Base-by-base conservation (phyloP, 2,888 invertebrate genomes). In the Blastobasis adustella region DNA sequence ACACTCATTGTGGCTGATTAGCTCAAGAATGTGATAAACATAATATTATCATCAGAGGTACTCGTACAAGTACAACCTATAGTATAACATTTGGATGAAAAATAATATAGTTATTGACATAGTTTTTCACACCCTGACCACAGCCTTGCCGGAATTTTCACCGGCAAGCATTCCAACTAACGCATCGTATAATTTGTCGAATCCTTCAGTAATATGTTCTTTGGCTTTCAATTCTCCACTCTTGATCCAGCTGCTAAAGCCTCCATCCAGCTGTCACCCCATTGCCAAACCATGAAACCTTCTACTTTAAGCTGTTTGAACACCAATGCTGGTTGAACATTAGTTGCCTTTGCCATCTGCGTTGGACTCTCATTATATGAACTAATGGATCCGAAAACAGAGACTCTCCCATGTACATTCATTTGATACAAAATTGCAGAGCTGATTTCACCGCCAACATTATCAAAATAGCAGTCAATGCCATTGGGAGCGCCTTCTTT, bases 391-490 rank as follows among this genome's bases (percentile, higher is more conserved):
- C 84, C 83, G 53, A 80, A 80, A 5, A 71, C 66, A 0, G 72
- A 52, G 4, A 73, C 66, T 52, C 76, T 61, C 5, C 76, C 75
- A 9, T 41, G 53, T 4, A 54, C 46, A 55, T 90, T 92, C 92
- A 93, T 93, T 58, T 91, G 90, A 43, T 76, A 75, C 0, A 93
- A 79, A 4, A 93, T 89, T 0, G 72, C 73, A 49, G 88, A 89
- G 49, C 92, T 91, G 23, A 93, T 83, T 54, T 91, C 90, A 4
- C 93, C 93, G 10, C 93, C 93, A 6, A 93, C 94, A 71, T 94
- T 94, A 68, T 95, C 95, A 68, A 94, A 94, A 67, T 92, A 94
- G 65, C 93, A 92, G 66, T 95, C 93, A 0, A 94, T 81, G 6
- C 93, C 94, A 23, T 93, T 78, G 0, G 94, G 93, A 1, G 93